phyloP scores from a whole-genome alignment of 2,888 invertebrate species.

The Nemapogon koenigi region DNA sequence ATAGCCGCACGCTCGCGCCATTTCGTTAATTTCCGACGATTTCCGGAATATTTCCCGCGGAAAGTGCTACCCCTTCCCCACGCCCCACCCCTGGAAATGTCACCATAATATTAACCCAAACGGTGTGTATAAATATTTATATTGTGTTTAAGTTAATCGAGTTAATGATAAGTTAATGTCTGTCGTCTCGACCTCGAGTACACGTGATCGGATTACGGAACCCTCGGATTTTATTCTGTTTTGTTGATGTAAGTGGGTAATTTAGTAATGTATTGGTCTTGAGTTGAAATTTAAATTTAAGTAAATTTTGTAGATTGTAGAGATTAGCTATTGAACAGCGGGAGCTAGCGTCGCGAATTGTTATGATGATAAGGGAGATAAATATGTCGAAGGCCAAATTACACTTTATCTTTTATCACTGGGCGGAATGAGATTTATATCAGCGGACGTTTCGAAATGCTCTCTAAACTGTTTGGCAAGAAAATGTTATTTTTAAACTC shows the following conservation, averaged over 20 bases:
- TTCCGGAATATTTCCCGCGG: constrained; percentile 38
- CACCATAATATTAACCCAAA: constrained; percentile 34
- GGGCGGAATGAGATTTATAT: background rate
- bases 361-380: constrained; percentile 6
- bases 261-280: constrained; percentile 34
- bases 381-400: constrained; percentile 3
- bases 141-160: constrained; percentile 29
- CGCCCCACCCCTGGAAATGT: constrained; percentile 38
- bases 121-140: constrained; percentile 43
- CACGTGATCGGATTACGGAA: constrained; percentile 53
- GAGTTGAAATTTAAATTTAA: no score
- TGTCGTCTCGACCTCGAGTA: constrained; percentile 26
- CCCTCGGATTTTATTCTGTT: constrained; percentile 37
- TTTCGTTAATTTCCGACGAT: constrained; percentile 26
- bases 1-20: constrained; percentile 35
- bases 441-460: no score
- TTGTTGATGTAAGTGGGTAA: constrained; percentile 43
- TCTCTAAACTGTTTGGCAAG: no score
- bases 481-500: no score
- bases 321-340: no score
- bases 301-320: no score
- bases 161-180: constrained; percentile 48
- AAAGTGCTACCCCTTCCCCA: constrained; percentile 21
- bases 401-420: background rate
- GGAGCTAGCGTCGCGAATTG: no score